A percentile compares a stretch with the other conserved stretches of the same genome.
Conservation (phyloP, 2,797 vertebrate species). For the Hylomyscus alleni region DNA sequence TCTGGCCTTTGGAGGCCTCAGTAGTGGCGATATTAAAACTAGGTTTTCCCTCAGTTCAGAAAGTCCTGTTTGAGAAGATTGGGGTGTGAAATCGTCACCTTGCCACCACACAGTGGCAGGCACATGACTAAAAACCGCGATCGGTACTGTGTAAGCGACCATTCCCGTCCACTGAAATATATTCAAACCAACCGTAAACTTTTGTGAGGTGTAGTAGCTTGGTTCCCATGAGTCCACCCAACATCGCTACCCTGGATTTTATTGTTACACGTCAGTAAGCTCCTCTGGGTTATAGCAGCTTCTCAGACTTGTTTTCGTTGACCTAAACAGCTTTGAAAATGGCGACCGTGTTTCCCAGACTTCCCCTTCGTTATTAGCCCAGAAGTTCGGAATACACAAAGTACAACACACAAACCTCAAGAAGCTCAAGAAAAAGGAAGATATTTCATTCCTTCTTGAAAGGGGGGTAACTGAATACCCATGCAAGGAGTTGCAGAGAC, state of each 20-base stretch:
- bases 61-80: conserved; percentile 10
- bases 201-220: not conserved
- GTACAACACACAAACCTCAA: no score
- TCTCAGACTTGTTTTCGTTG: not conserved
- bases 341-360: not conserved
- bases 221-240: not conserved
- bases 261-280: not conserved
- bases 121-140: not conserved
- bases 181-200: not conserved
- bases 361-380: no score
- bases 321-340: not conserved
- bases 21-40: conserved; percentile 58
- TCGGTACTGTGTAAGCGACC: not conserved
- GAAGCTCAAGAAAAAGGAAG: no score
- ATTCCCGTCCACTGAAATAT: not conserved
- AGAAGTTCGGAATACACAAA: no score
- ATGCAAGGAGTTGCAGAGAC: no score
- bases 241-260: not conserved
- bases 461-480: no score
- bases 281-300: not conserved
- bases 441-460: no score
- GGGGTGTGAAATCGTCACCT: not conserved
- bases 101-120: not conserved
- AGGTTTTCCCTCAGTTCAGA: conserved; percentile 32
- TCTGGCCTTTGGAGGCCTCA: not conserved